Base-by-base conservation (phyloP, 2,797 vertebrate genomes). In the Alectoris magna region DNA sequence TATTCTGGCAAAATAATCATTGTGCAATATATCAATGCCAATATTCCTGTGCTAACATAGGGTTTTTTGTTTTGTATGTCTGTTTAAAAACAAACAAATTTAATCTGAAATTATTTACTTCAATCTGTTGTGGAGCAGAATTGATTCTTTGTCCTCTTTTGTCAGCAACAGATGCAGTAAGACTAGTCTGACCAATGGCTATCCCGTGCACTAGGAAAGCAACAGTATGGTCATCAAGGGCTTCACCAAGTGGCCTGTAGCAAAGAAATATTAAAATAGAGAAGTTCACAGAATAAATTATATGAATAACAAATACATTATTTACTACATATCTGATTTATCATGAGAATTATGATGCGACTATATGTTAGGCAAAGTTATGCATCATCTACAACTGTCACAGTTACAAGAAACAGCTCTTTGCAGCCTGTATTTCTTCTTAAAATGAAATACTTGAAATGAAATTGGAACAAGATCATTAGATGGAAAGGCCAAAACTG, bases 81-180 rank as follows among this genome's bases (percentile, higher is more conserved):
- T 34, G 34, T 16, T 36, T 29, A 2, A 24, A 80, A 36, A 80
- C 4, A 10, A 6, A 12, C 9, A 0, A 22, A n/a, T 29, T 17
- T 44, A 23, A 66, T 74, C 36, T 72, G 55, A 46, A 87, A 26
- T 34, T 0, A 46, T 60, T 96, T 97, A 99, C 99, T 97, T 99
- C 99, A 18, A 99, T 98, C 87, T 98, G 98, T 86, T 99, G 99
- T 6, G 98, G 98, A 14, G 97, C 95, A 14, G 99, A 99, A 84
- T 91, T 95, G 83, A 99, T 97, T 88, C 97, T 98, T 85, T 94
- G 98, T 43, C 98, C 98, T 11, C 93, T 96, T 97, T 97, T 98
- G 93, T 98, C 98, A 22, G 97, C 91, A 62, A 99, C 98, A 21
- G 98, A 93, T 19, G 99, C 99, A 0, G 97, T 98, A 64, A 99